A percentile compares a stretch with the other conserved stretches of the same genome.
phyloP scores from a whole-genome alignment of 2,113 vertebrate genomes.

The Varanus komodoensis region DNA sequence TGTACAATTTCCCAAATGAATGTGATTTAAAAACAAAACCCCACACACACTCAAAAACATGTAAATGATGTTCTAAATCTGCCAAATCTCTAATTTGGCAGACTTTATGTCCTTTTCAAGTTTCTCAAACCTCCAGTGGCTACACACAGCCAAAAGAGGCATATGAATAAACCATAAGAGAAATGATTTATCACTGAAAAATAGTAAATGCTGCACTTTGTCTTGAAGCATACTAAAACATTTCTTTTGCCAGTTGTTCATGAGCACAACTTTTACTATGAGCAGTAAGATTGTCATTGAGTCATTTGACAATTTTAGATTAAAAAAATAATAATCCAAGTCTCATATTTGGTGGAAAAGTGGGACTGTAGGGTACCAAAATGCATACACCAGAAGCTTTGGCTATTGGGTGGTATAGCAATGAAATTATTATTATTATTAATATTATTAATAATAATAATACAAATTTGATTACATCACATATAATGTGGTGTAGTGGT shows the following conservation, averaged over 20 bases:
- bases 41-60: neutral
- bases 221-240: conserved; percentile 19
- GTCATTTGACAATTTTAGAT: neutral
- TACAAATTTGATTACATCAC: conserved; percentile 3
- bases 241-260: neutral
- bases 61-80: neutral
- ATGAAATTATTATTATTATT: too few relatives aligned
- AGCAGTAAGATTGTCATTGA: neutral
- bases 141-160: neutral
- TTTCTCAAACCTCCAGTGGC: neutral
- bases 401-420: too few relatives aligned
- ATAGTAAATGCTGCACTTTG: conserved; percentile 5
- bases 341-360: conserved; percentile 43
- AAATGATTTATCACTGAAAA: conserved; percentile 19
- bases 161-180: conserved; percentile 34
- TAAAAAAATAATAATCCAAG: conserved; percentile 2
- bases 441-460: neutral
- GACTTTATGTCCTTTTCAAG: conserved; percentile 13
- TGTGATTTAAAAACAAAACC: neutral
- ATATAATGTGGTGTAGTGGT: too few relatives aligned
- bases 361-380: conserved; percentile 28
- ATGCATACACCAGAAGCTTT: conserved; percentile 18
- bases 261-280: conserved; percentile 18
- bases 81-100: neutral
- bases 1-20: conserved; percentile 28